Evolutionary conservation across 2,113 vertebrate species (phyloP).

Genomic region (Paracanthobrama guichenoti): DNA sequence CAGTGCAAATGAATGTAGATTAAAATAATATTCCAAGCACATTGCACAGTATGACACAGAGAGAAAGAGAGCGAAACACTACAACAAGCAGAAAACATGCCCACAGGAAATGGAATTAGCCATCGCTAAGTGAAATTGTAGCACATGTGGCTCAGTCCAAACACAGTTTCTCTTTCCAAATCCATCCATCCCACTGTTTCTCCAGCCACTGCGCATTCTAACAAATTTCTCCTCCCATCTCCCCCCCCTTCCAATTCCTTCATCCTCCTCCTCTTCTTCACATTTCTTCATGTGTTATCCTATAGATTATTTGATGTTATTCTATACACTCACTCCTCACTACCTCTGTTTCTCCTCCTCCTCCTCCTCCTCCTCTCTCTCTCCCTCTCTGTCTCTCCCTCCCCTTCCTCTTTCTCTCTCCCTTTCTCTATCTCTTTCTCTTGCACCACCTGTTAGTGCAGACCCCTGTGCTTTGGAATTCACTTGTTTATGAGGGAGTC

Average conservation of each 20-base stretch:
- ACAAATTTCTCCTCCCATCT: conserved; percentile 18
- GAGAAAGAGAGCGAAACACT: conserved; percentile 2
- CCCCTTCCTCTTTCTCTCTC: conserved; percentile 44
- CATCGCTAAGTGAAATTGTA: conserved; percentile 32
- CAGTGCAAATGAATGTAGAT: conserved; percentile 58
- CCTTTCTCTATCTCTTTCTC: conserved; percentile 52
- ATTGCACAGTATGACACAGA: conserved; percentile 12
- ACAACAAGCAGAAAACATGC: conserved; percentile 13
- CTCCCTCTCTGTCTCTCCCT: neutral
- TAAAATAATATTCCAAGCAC: conserved; percentile 59
- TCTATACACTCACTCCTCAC: conserved; percentile 21
- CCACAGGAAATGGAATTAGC: conserved; percentile 32
- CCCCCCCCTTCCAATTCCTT: conserved; percentile 19
- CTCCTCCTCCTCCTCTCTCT: neutral
- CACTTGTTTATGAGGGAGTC: conserved; percentile 70
- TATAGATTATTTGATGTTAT: conserved; percentile 39
- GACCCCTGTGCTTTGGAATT: conserved; percentile 62
- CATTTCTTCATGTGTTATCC: conserved; percentile 17
- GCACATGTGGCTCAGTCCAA: conserved; percentile 33
- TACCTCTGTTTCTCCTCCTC: conserved; percentile 39
- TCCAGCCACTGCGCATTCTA: conserved; percentile 3
- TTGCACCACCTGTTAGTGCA: conserved; percentile 73
- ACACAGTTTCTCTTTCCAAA: conserved; percentile 8
- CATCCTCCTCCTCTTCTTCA: conserved; percentile 20
- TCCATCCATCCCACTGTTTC: neutral